phyloP scores from a whole-genome alignment of 2,888 invertebrate species.

The Rhimphoctona megacephalus region DNA sequence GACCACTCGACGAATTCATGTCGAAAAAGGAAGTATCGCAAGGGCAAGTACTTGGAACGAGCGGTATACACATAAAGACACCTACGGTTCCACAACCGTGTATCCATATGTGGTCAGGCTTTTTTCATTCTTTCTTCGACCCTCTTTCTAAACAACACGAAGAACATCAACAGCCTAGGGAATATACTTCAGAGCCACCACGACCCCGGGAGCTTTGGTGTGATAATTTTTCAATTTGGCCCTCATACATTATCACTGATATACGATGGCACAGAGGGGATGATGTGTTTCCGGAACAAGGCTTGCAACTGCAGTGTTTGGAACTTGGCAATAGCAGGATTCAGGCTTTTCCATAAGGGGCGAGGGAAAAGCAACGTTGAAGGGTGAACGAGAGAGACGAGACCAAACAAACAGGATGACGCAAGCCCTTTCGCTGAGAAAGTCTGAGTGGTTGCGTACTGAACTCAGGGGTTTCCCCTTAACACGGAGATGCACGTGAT shows the following conservation, averaged over 20 bases:
- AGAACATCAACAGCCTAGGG: slow-evolving; percentile 43
- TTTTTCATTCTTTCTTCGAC: slow-evolving; percentile 43
- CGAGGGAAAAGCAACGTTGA: slow-evolving; percentile 32
- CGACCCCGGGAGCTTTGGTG: slow-evolving; percentile 77
- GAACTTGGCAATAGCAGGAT: slow-evolving; percentile 16
- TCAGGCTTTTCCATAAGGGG: slow-evolving; percentile 12
- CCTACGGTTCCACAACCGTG: slow-evolving; percentile 13
- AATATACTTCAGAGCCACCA: slow-evolving; percentile 36
- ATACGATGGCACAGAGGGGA: slow-evolving; percentile 11
- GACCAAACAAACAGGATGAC: slow-evolving; percentile 70
- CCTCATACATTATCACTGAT: slow-evolving; percentile 81
- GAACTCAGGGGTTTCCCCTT: slow-evolving; percentile 47
- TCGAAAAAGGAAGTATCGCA: slow-evolving; percentile 23
- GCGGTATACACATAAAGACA: slow-evolving; percentile 39
- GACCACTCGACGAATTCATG: slow-evolving; percentile 43
- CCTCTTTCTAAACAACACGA: slow-evolving; percentile 70
- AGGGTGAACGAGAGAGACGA: slow-evolving; percentile 67
- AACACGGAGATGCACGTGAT: slow-evolving; percentile 62
- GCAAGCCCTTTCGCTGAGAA: slow-evolving; percentile 77
- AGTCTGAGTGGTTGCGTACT: slow-evolving; percentile 75
- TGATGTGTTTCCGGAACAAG: slow-evolving; percentile 11
- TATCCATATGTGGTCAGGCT: slow-evolving; percentile 13
- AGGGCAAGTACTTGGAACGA: slow-evolving; percentile 39
- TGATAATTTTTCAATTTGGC: slow-evolving; percentile 85
- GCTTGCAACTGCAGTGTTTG: slow-evolving; percentile 45